Conservation (phyloP, 37 sponge, comb jelly and placozoan species). For the Cliona cf. orientalis region DNA sequence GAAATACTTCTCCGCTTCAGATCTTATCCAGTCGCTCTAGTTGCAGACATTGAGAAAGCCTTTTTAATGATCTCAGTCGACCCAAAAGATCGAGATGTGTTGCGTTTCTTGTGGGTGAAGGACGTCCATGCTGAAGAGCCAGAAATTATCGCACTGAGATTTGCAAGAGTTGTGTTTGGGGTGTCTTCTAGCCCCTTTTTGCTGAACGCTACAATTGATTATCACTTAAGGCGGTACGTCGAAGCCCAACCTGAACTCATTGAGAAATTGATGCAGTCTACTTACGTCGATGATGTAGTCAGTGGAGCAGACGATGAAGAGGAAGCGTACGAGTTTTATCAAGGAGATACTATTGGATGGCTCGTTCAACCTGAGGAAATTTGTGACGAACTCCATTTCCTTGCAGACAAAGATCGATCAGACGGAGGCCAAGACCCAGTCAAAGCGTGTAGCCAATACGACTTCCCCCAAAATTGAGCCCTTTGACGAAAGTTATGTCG, state of each 20-base stretch:
- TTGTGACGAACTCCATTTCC: constrained; percentile 13
- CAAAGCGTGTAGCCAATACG: neutral
- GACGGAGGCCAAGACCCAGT: neutral
- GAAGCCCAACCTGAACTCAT: neutral
- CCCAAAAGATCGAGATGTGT: constrained; percentile 37
- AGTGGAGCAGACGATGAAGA: constrained; percentile 26
- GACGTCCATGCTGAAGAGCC: neutral
- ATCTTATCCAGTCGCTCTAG: constrained; percentile 28
- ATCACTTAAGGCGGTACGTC: neutral
- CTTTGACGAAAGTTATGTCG: constrained; percentile 13
- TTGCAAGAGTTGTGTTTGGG: constrained; percentile 44
- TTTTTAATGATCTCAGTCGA: constrained; percentile 35
- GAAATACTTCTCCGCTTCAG: constrained; percentile 33
- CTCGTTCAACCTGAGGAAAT: constrained; percentile 41
- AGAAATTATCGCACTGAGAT: constrained; percentile 5
- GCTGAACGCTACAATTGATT: neutral
- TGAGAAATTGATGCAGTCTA: constrained; percentile 13
- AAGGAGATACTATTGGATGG: constrained; percentile 24
- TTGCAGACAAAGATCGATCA: constrained; percentile 11
- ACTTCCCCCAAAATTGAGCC: neutral
- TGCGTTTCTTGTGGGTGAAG: constrained; percentile 46
- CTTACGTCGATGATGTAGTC: constrained; percentile 37
- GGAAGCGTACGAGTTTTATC: constrained; percentile 19
- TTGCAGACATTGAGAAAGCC: constrained; percentile 52
- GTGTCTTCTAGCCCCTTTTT: constrained; percentile 23